Evolutionary conservation across 2,113 vertebrate species (phyloP).

Genomic region (Engystomops pustulosus): DNA sequence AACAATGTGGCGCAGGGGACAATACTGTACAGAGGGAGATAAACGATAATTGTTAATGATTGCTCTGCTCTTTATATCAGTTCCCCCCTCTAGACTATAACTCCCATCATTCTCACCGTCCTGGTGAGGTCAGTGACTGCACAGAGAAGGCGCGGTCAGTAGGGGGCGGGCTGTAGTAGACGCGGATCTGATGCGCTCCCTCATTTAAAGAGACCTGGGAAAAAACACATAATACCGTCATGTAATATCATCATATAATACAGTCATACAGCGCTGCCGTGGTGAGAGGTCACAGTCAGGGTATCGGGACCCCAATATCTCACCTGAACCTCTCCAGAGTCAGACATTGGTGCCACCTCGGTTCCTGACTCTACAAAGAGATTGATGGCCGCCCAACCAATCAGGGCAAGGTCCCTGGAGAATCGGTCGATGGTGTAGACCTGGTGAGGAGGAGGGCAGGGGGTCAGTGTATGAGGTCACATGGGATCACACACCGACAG

Average conservation of each 20-base stretch:
- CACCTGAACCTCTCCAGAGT: slow-evolving; percentile 56
- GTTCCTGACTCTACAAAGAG: slow-evolving; percentile 63
- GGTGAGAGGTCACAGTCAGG: no score
- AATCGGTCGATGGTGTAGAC: slow-evolving; percentile 61
- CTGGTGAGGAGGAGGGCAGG: neutral
- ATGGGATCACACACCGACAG: neutral
- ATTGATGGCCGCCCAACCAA: slow-evolving; percentile 64
- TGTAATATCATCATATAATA: no score
- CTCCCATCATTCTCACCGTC: slow-evolving; percentile 57
- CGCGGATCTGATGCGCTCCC: slow-evolving; percentile 62
- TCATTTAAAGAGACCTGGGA: slow-evolving; percentile 64
- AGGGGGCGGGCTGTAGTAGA: slow-evolving; percentile 59
- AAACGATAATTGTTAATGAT: no score
- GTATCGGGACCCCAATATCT: neutral
- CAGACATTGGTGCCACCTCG: slow-evolving; percentile 50
- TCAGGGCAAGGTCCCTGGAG: slow-evolving; percentile 45
- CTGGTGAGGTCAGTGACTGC: slow-evolving; percentile 38
- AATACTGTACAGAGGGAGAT: slow-evolving; percentile 32
- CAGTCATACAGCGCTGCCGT: no score
- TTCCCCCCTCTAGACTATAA: neutral
- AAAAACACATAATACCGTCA: no score
- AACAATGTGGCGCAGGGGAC: slow-evolving; percentile 64
- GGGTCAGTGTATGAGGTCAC: neutral
- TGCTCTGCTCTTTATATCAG: no score
- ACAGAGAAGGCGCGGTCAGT: slow-evolving; percentile 59